Percentiles rank a stretch among this genome's conserved stretches.
phyloP scores from a whole-genome alignment of 2,113 vertebrate species.

The Colius striatus region DNA sequence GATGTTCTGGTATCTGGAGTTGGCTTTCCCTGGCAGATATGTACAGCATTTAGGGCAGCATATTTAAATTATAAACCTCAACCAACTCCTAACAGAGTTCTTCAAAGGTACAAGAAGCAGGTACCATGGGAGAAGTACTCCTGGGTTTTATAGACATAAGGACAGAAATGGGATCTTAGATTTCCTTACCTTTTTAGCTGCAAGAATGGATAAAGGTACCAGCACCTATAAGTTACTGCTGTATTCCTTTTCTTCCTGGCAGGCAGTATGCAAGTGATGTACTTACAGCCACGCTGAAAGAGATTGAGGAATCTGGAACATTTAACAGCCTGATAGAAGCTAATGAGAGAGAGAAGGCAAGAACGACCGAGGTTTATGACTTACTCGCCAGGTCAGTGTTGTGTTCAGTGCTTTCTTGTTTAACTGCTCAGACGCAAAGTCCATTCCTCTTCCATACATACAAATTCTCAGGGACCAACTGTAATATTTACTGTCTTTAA shows the following conservation, averaged over 20 bases:
- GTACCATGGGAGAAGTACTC: neutral
- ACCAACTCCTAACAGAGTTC: neutral
- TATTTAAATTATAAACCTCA: neutral
- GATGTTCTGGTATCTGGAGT: neutral
- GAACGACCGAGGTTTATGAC: slow-evolving; percentile 70
- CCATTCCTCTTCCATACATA: neutral
- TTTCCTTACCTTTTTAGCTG: neutral
- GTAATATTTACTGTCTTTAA: neutral
- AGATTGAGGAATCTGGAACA: slow-evolving; percentile 72
- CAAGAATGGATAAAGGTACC: neutral
- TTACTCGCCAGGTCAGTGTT: slow-evolving; percentile 78
- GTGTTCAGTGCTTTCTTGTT: neutral
- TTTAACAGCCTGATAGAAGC: slow-evolving; percentile 73
- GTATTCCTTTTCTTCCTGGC: slow-evolving; percentile 9
- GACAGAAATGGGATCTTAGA: neutral
- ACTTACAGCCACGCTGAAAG: slow-evolving; percentile 65
- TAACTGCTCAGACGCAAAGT: neutral
- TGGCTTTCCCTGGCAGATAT: neutral
- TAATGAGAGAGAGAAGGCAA: slow-evolving; percentile 73
- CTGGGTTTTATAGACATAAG: neutral
- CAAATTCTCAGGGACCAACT: neutral
- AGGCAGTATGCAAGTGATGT: slow-evolving; percentile 80
- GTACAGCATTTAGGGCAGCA: neutral
- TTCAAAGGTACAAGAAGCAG: neutral
- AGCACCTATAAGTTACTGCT: neutral